Evolutionary conservation across 2,113 vertebrate genomes (phyloP).

Genomic region (Dromiciops gliroides): DNA sequence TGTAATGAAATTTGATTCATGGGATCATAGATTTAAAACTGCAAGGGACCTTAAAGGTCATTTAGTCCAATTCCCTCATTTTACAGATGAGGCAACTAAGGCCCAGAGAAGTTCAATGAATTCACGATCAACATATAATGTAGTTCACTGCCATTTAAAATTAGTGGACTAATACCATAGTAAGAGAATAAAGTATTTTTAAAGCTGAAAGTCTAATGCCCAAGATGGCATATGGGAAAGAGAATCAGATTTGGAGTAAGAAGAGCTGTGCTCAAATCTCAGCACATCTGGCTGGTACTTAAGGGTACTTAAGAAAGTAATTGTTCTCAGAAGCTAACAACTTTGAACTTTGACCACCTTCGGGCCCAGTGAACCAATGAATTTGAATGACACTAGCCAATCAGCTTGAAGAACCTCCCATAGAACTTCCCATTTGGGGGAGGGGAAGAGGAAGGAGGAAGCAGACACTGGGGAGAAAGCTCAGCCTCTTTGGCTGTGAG

Average conservation of each 20-base stretch:
- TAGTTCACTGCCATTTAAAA: conserved; percentile 2
- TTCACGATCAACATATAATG: conserved; percentile 25
- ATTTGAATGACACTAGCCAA: too few relatives aligned
- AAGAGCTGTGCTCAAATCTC: not conserved
- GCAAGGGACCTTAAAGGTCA: not conserved
- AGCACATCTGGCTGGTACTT: too few relatives aligned
- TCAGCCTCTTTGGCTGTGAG: too few relatives aligned
- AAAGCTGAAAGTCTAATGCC: not conserved
- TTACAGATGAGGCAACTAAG: not conserved
- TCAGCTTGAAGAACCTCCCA: too few relatives aligned
- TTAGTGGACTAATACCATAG: conserved; percentile 3
- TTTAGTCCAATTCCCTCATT: not conserved
- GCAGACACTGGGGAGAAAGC: too few relatives aligned
- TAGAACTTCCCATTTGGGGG: too few relatives aligned
- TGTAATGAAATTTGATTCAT: conserved; percentile 20
- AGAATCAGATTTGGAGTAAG: not conserved
- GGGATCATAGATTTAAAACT: not conserved
- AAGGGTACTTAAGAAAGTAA: too few relatives aligned
- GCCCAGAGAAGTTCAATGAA: not conserved
- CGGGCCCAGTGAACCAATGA: too few relatives aligned
- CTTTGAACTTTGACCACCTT: too few relatives aligned
- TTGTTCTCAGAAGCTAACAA: too few relatives aligned
- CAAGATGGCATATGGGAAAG: not conserved
- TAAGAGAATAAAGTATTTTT: conserved; percentile 25
- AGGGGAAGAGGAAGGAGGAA: too few relatives aligned